Base-by-base conservation (phyloP, 2,113 vertebrate genomes). In the Oncorhynchus kisutch region DNA sequence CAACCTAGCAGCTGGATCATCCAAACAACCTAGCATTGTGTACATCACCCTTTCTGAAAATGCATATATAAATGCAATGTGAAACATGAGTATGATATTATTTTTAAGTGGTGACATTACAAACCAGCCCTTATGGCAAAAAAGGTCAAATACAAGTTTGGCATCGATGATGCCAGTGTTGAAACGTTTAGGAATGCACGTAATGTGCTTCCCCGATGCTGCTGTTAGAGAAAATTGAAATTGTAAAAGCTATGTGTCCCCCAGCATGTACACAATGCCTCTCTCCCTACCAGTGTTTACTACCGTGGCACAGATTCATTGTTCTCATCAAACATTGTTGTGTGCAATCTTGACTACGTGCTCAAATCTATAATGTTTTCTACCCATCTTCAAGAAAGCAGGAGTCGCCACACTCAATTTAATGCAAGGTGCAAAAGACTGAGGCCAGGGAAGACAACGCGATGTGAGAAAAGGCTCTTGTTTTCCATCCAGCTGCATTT, bases 151-250 rank as follows among this genome's bases (percentile, higher is more conserved):
- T 66, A 12, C 4, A 67, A 31, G 65, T 29, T 6, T 45, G 25
- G 22, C 16, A 51, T 45, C 9, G 11, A 9, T 45, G 39, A 45
- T 45, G 9, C 39, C 39, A 45, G 9, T 45, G 9, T 45, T 45
- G 12, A 45, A 9, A 45, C 9, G 9, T 45, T 45, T 45, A 45
- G 39, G 39, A 76, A 60, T 57, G 51, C 25, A 49, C 48, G 57
- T 69, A 69, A 60, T 76, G 27, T 20, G 66, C 54, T 69, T 25
- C 74, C 74, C 20, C 54, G 67, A 16, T 27, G 25, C 67, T 45
- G 39, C 39, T 62, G 14, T 8, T 29, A 57, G 16, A 59, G 49
- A 67, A 60, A 45, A 60, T 76, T 31, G n/a, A 57, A 60, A 76
- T 60, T 45, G 29, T 59, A 22, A 31, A 22, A 69, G 65, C 51